Conservation (phyloP, 2,888 invertebrate species). For the Drosophila barbarae region DNA sequence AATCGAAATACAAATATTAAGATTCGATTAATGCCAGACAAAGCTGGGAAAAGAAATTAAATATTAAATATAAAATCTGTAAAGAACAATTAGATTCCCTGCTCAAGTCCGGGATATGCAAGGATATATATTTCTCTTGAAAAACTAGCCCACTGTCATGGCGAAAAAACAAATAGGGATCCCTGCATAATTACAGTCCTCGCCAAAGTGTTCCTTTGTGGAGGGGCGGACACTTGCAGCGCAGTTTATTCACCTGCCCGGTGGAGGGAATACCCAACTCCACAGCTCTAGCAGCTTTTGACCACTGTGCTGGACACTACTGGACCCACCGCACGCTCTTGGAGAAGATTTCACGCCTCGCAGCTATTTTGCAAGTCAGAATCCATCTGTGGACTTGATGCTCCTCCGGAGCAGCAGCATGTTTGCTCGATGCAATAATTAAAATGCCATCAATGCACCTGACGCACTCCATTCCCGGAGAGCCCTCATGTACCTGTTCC, state of each 20-base stretch:
- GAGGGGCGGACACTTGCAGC: conserved; percentile 76
- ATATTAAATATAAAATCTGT: too few species aligned
- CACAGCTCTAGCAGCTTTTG: not conserved
- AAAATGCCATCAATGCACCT: conserved; percentile 75
- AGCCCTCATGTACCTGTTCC: conserved; percentile 3
- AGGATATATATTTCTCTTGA: not conserved
- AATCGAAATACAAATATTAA: not conserved
- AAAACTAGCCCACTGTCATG: not conserved
- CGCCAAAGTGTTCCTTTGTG: conserved; percentile 73
- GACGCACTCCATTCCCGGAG: conserved; percentile 15
- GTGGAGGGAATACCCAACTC: not conserved
- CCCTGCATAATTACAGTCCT: conserved; percentile 73
- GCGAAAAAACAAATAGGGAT: conserved; percentile 75
- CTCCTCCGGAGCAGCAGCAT: conserved; percentile 2
- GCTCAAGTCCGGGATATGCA: not conserved
- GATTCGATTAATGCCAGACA: not conserved
- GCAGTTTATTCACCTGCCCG: conserved; percentile 77
- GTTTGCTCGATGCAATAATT: conserved; percentile 67
- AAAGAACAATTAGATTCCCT: too few species aligned
- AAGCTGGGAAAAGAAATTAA: not conserved
- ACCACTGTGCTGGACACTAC: conserved; percentile 9
- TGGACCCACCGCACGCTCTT: conserved; percentile 44
- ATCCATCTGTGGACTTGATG: not conserved
- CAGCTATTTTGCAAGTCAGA: conserved; percentile 69
- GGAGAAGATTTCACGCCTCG: conserved; percentile 74